Evolutionary conservation across 2,888 invertebrate species (phyloP), one percentile per base, ranked within the genome.

Genomic region (Dinocampus coccinellae): DNA sequence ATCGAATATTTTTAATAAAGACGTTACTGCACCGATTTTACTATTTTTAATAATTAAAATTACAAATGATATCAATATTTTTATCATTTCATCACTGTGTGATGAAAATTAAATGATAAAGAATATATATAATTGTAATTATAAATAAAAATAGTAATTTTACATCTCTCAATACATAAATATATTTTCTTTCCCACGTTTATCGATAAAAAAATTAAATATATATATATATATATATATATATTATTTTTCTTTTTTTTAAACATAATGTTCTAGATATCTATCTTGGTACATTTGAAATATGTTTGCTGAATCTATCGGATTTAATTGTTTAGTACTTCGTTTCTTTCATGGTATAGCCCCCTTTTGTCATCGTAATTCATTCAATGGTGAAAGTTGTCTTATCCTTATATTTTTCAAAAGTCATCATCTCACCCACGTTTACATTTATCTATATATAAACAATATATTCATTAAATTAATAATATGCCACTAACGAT

Each of bases 291-390:
- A 47, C 16, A 47, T 47, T 47, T 47, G 3, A 47, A 47, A 47
- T 16, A 47, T 47, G 57, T 57, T 57, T 24, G 57, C 57, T 29
- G 26, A 29, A 24, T 57, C 29, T 57, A 57, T 57, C 26, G 24
- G 29, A 24, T n/a, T 57, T 57, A 57, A 57, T 57, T 57, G 26
- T 57, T n/a, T 57, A n/a, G 26, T 10, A n/a, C n/a, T 9, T n/a
- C 24, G 4, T 57, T 26, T 13, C 7, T 11, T 26, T 1, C n/a
- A 9, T 10, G 0, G 13, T n/a, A 3, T 57, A 24, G 57, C 57
- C 29, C 26, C 24, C 39, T 63, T 63, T 65, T 53, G 55, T 65
- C 53, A 55, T 57, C 42, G 67, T 67, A 58, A 67, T 58, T 67
- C 29, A 67, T 58, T 39, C 67, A 3, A 13, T 24, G 55, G 67